Evolutionary conservation across 2,113 vertebrate genomes (phyloP).

Genomic region (Scalopus aquaticus): DNA sequence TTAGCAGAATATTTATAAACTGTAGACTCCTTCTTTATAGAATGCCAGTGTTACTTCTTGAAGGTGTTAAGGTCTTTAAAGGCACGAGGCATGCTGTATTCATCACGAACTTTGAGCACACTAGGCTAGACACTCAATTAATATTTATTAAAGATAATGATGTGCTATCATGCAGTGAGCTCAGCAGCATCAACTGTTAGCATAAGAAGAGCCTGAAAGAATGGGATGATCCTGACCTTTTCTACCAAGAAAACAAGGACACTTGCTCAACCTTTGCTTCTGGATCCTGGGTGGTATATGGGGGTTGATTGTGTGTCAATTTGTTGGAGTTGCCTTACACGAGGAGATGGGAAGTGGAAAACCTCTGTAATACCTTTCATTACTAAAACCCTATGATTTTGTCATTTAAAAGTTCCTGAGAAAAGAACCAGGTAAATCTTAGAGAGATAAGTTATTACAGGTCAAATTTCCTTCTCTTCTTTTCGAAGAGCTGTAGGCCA

Average conservation of each 20-base stretch:
- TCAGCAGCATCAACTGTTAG: not conserved
- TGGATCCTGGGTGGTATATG: not conserved
- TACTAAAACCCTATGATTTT: not conserved
- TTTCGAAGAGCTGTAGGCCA: not conserved
- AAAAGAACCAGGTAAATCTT: not conserved
- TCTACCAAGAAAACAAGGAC: not conserved
- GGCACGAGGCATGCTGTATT: not conserved
- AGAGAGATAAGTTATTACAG: not conserved
- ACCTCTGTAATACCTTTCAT: not conserved
- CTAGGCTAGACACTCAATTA: not conserved
- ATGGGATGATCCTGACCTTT: not conserved
- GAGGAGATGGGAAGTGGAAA: not conserved
- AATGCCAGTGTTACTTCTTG: not conserved
- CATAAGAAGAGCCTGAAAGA: not conserved
- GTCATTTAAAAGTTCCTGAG: not conserved
- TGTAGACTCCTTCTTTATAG: not conserved
- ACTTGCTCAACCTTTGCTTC: not conserved
- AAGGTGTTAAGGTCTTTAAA: not conserved
- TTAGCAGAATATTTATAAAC: not conserved
- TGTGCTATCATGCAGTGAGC: not conserved
- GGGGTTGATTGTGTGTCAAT: not conserved
- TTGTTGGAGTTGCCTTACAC: not conserved
- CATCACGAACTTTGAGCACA: not conserved
- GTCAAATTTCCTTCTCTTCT: not conserved
- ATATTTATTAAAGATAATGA: conserved; percentile 41